phyloP scores from a whole-genome alignment of 1,140 invertebrate genomes.

The Listronotus bonariensis region DNA sequence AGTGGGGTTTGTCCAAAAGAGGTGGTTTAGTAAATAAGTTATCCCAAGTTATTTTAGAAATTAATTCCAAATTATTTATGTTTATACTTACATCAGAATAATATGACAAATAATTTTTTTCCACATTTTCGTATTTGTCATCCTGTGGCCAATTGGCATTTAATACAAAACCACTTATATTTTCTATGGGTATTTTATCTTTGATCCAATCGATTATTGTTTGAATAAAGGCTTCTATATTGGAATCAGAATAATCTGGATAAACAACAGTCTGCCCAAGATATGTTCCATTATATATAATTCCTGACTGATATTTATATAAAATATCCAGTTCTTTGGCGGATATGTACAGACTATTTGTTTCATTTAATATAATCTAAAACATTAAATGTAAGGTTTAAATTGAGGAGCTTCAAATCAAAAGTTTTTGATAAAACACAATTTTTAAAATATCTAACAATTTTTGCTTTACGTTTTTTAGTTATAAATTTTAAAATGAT shows the following conservation, averaged over 20 bases:
- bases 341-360: constrained; percentile 19
- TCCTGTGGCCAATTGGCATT: constrained; percentile 52
- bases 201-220: constrained; percentile 37
- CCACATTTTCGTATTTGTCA: constrained; percentile 39
- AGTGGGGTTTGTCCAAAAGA: no score
- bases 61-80: not conserved
- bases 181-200: constrained; percentile 4
- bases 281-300: constrained; percentile 41
- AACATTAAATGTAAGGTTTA: no score
- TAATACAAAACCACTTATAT: constrained; percentile 46
- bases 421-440: no score
- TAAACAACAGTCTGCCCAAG: constrained; percentile 42
- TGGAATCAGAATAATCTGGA: constrained; percentile 46
- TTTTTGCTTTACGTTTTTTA: no score
- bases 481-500: no score
- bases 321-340: constrained; percentile 25
- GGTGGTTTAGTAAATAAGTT: no score
- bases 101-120: constrained; percentile 44
- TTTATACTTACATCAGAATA: constrained; percentile 42
- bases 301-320: constrained; percentile 24
- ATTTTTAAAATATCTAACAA: no score
- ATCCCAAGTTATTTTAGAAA: constrained; percentile 6
- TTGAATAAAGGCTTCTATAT: constrained; percentile 32
- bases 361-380: constrained; percentile 15
- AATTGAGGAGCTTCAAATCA: no score